Percentiles rank a stretch among this genome's conserved stretches.
These are phyloP conservation scores for Epinotia demarniana DNA, from an alignment of 2,888 invertebrate genomes.

Conservation along the genomic window DNA sequence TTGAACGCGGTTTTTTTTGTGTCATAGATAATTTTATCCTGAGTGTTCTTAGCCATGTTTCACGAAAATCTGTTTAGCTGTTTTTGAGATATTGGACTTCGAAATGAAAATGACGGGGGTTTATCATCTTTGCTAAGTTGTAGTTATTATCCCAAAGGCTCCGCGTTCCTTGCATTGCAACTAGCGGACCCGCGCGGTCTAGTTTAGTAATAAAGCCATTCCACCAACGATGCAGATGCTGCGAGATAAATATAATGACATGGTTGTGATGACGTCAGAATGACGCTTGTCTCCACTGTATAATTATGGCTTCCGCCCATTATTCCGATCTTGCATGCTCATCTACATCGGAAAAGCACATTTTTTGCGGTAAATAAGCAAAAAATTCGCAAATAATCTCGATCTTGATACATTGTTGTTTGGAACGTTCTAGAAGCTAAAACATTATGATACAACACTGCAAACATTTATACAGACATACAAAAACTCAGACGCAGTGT, in stretches of 20 bases:
- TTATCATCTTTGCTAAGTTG: too few relatives aligned
- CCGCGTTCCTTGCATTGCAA: too few relatives aligned
- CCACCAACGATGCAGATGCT: neutral
- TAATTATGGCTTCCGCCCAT: slow-evolving; percentile 42
- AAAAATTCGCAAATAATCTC: slow-evolving; percentile 27
- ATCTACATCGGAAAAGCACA: slow-evolving; percentile 41
- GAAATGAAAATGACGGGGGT: too few relatives aligned
- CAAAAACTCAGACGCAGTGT: too few relatives aligned
- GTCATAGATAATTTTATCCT: too few relatives aligned
- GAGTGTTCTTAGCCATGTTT: too few relatives aligned
- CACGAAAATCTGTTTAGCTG: too few relatives aligned
- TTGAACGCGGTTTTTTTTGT: too few relatives aligned
- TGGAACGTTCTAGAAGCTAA: neutral
- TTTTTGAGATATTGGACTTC: too few relatives aligned
- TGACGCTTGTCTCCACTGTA: slow-evolving; percentile 27
- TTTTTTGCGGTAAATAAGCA: slow-evolving; percentile 40
- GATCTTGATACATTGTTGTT: slow-evolving; percentile 2
- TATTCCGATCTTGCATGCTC: slow-evolving; percentile 38
- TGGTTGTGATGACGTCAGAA: slow-evolving; percentile 25
- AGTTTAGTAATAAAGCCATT: neutral
- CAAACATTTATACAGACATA: neutral
- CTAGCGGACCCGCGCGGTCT: too few relatives aligned
- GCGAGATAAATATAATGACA: slow-evolving; percentile 19
- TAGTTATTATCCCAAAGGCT: too few relatives aligned
- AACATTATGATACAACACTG: neutral